These are phyloP conservation scores for Drosophila subsilvestris DNA, from an alignment of 2,888 invertebrate species.

Conservation along the genomic window DNA sequence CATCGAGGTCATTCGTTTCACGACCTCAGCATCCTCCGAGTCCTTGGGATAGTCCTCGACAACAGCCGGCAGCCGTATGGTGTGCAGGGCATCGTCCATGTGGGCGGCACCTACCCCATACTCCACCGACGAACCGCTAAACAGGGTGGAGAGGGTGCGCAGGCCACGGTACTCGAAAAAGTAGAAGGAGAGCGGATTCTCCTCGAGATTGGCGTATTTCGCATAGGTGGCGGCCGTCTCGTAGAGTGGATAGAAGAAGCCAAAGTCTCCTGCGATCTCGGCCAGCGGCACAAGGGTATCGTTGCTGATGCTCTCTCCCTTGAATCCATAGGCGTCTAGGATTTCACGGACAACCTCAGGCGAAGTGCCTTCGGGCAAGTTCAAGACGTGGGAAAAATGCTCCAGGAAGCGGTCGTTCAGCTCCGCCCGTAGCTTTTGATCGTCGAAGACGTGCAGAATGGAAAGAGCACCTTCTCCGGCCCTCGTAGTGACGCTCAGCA, in stretches of 20 bases:
- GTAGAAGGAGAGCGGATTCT: slow-evolving; percentile 83
- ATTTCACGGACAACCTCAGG: slow-evolving; percentile 29
- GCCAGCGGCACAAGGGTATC: slow-evolving; percentile 57
- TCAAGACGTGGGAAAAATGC: slow-evolving; percentile 53
- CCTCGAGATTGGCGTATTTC: slow-evolving; percentile 43
- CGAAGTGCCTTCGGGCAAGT: slow-evolving; percentile 33
- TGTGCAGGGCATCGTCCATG: slow-evolving; percentile 85
- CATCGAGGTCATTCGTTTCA: slow-evolving; percentile 81
- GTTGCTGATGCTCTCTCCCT: slow-evolving; percentile 55
- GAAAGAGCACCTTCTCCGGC: slow-evolving; percentile 85
- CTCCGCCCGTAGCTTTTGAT: slow-evolving; percentile 49
- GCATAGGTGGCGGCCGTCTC: slow-evolving; percentile 59
- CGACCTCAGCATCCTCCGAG: slow-evolving; percentile 80
- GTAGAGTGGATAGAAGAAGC: slow-evolving; percentile 84
- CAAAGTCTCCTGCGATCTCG: slow-evolving; percentile 84
- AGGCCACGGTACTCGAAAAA: slow-evolving; percentile 84
- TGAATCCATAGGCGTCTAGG: slow-evolving; percentile 50
- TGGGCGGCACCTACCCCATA: slow-evolving; percentile 82
- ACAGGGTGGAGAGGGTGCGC: slow-evolving; percentile 80
- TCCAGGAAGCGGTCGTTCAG: slow-evolving; percentile 73
- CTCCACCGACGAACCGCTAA: slow-evolving; percentile 16
- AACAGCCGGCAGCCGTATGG: slow-evolving; percentile 83
- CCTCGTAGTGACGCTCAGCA: slow-evolving; percentile 82
- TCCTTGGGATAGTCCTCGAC: slow-evolving; percentile 72
- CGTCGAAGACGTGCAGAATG: slow-evolving; percentile 61